A percentile compares a stretch with the other conserved stretches of the same genome.
phyloP scores from a whole-genome alignment of 2,113 vertebrate species.

The Burhinus oedicnemus region DNA sequence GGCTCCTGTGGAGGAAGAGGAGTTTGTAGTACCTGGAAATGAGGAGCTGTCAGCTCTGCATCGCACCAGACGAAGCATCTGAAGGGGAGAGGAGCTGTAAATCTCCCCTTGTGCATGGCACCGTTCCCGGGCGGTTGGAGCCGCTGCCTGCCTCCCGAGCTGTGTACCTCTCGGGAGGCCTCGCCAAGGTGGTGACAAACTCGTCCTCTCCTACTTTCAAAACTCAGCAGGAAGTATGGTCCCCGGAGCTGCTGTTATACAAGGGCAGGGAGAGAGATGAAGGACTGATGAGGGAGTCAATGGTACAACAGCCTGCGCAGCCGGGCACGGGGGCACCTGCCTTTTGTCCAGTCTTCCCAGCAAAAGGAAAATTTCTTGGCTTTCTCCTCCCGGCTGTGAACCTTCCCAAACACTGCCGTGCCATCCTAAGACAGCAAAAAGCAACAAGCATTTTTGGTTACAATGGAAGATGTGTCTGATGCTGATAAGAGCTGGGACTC shows the following conservation, averaged over 20 bases:
- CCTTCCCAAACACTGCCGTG: background rate
- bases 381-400: background rate
- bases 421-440: background rate
- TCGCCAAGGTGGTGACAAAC: background rate
- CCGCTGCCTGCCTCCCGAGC: background rate
- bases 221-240: background rate
- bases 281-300: background rate
- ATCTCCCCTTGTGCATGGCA: background rate
- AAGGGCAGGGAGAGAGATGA: background rate
- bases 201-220: background rate
- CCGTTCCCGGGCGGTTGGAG: accelerated
- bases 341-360: background rate
- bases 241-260: background rate
- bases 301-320: background rate
- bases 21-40: background rate
- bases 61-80: background rate
- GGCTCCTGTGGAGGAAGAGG: background rate
- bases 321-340: accelerated
- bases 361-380: background rate
- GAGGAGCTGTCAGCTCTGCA: background rate
- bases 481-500: background rate
- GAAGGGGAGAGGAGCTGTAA: background rate
- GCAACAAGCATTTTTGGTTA: background rate
- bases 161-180: background rate
- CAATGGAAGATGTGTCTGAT: background rate